Evolutionary conservation across 1,140 invertebrate genomes (phyloP).

Genomic region (Trichonephila inaurata): DNA sequence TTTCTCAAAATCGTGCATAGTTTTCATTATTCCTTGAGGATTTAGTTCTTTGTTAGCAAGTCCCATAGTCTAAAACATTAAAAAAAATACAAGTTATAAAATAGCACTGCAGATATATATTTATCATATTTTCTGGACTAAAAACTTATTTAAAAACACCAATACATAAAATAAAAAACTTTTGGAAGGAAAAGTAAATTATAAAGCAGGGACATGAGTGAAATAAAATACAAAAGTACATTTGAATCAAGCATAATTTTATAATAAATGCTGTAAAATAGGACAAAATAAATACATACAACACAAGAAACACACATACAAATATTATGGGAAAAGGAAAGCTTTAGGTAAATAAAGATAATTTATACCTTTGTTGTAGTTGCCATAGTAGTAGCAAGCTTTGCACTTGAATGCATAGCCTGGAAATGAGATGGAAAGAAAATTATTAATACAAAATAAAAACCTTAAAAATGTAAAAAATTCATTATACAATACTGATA

Average conservation of each 20-base stretch:
- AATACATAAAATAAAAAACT: too few species aligned
- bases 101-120: background rate
- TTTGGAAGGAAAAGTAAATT: background rate
- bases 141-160: background rate
- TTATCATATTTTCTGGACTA: too few species aligned
- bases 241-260: background rate
- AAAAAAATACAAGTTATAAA: constrained; percentile 18
- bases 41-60: constrained; percentile 94
- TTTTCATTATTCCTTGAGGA: constrained; percentile 89
- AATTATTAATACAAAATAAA: background rate
- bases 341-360: background rate
- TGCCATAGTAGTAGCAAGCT: constrained; percentile 62
- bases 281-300: too few species aligned
- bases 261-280: too few species aligned
- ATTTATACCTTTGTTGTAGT: constrained; percentile 66
- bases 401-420: constrained; percentile 66
- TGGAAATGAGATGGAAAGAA: constrained; percentile 39
- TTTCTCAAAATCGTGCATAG: constrained; percentile 90
- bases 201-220: background rate
- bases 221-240: background rate
- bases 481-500: too few species aligned
- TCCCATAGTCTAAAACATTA: constrained; percentile 86
- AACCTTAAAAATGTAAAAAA: too few species aligned
- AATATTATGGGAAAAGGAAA: background rate
- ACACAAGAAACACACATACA: too few species aligned